Evolutionary conservation across 2,888 invertebrate species (phyloP).

Genomic region (Ennomos erosarius): DNA sequence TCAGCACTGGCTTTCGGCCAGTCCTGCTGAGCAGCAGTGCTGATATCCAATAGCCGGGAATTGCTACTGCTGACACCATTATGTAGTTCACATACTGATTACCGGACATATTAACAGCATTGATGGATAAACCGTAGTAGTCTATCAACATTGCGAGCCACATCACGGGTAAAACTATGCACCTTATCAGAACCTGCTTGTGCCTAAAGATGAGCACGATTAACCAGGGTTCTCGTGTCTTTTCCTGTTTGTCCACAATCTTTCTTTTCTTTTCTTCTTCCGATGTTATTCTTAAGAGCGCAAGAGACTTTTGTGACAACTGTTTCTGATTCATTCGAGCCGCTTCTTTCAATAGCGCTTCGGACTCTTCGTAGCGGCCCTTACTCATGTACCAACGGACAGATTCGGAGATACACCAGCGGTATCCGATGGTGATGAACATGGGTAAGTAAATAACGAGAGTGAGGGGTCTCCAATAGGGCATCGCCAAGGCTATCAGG

Average conservation of each 20-base stretch:
- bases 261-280: constrained; percentile 55
- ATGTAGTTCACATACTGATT: constrained; percentile 87
- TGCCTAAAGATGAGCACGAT: constrained; percentile 61
- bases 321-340: constrained; percentile 84
- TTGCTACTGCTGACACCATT: constrained; percentile 85
- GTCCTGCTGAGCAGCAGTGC: constrained; percentile 81
- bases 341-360: constrained; percentile 85
- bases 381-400: constrained; percentile 91
- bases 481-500: constrained; percentile 87
- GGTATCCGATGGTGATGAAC: constrained; percentile 87
- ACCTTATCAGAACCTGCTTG: constrained; percentile 56
- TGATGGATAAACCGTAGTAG: constrained; percentile 87
- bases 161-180: constrained; percentile 74
- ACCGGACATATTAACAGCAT: constrained; percentile 86
- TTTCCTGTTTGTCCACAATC: constrained; percentile 42
- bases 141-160: constrained; percentile 87
- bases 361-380: constrained; percentile 87
- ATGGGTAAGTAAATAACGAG: constrained; percentile 89
- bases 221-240: constrained; percentile 60
- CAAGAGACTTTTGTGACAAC: constrained; percentile 64
- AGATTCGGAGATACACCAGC: constrained; percentile 89
- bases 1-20: constrained; percentile 83
- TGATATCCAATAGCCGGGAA: constrained; percentile 88
- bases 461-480: constrained; percentile 88
- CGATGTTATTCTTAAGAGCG: constrained; percentile 52